Conservation (phyloP, 2,113 vertebrate species). For the Zosterops borbonicus region DNA sequence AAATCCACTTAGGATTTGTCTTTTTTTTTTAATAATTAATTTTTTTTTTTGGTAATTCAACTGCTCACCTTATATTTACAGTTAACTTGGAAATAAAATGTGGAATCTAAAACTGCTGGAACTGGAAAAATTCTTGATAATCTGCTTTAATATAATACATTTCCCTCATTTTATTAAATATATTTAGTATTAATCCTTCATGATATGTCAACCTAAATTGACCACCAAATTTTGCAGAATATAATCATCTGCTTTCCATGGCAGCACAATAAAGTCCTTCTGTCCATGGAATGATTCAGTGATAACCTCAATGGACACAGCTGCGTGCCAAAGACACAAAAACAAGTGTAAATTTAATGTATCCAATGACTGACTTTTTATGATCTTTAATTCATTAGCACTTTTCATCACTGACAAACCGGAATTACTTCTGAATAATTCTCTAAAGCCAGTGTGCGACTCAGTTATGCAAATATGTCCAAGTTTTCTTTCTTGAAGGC, state of each 20-base stretch:
- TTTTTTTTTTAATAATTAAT: background rate
- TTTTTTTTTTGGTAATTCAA: background rate
- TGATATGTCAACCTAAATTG: background rate
- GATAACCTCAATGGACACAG: constrained; percentile 5
- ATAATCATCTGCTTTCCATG: background rate
- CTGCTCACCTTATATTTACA: constrained; percentile 12
- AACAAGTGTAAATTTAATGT: background rate
- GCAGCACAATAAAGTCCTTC: background rate
- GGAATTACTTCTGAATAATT: background rate
- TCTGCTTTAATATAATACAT: background rate
- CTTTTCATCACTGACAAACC: background rate
- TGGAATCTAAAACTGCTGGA: background rate
- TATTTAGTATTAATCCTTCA: background rate
- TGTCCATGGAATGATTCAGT: background rate
- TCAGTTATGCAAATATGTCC: background rate
- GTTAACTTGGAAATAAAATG: constrained; percentile 25
- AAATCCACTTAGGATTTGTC: background rate
- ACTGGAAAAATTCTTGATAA: background rate
- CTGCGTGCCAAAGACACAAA: background rate
- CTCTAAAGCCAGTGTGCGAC: background rate
- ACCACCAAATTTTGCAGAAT: background rate
- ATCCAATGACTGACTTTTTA: background rate
- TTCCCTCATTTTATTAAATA: background rate
- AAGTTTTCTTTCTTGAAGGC: background rate
- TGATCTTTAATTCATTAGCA: background rate